phyloP scores from a whole-genome alignment of 2,888 invertebrate species.

The Aleiodes testaceus region DNA sequence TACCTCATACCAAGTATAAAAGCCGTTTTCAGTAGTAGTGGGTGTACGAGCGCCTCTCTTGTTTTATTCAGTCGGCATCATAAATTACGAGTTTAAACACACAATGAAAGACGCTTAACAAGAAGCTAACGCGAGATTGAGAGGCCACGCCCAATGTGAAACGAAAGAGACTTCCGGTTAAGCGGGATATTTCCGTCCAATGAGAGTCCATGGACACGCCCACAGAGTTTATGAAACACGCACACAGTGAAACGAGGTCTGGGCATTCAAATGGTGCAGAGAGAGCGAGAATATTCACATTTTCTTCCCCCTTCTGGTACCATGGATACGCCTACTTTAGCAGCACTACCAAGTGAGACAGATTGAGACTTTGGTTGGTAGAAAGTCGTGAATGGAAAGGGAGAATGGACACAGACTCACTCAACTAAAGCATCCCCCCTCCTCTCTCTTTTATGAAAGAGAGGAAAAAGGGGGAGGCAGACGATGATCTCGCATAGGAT shows the following conservation, averaged over 20 bases:
- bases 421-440: conserved; percentile 11
- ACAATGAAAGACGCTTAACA: conserved; percentile 74
- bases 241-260: neutral
- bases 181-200: conserved; percentile 45
- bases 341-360: conserved; percentile 25
- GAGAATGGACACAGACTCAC: conserved; percentile 26
- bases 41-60: conserved; percentile 62
- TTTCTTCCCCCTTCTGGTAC: conserved; percentile 54
- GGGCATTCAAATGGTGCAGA: conserved; percentile 17
- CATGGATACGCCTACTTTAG: conserved; percentile 22
- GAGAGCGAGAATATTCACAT: conserved; percentile 29
- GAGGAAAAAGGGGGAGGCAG: neutral
- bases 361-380: conserved; percentile 32
- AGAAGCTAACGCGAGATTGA: conserved; percentile 74
- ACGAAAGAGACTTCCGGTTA: conserved; percentile 44
- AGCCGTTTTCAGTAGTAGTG: conserved; percentile 2
- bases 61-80: conserved; percentile 74
- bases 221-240: conserved; percentile 7
- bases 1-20: conserved; percentile 24
- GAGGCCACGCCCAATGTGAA: conserved; percentile 66
- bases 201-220: conserved; percentile 39
- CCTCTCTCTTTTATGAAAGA: too few species aligned
- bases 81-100: conserved; percentile 74
- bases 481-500: conserved; percentile 28
- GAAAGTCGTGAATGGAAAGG: conserved; percentile 1